Conservation (phyloP, 2,888 invertebrate genomes). For the Lissonota sp. region DNA sequence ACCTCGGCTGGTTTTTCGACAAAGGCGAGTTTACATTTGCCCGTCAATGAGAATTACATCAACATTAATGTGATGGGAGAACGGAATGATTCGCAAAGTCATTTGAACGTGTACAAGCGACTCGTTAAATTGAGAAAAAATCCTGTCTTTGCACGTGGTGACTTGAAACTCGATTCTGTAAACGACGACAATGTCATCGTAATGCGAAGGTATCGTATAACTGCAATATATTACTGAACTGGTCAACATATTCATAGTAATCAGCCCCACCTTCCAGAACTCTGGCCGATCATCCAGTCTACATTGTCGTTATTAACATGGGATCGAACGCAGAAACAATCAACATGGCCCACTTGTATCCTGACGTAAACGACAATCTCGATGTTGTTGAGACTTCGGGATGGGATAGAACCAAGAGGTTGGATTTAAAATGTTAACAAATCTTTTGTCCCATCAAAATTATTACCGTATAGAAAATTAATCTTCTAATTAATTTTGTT, state of each 20-base stretch:
- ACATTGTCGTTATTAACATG: constrained; percentile 73
- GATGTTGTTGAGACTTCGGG: constrained; percentile 61
- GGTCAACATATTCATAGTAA: too few species aligned
- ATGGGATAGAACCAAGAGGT: constrained; percentile 26
- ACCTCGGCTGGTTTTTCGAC: constrained; percentile 76
- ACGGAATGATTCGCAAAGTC: constrained; percentile 62
- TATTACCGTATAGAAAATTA: too few species aligned
- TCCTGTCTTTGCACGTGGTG: constrained; percentile 73
- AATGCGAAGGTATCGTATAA: constrained; percentile 71
- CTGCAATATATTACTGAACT: too few species aligned
- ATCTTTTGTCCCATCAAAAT: background rate
- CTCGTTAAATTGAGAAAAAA: constrained; percentile 70
- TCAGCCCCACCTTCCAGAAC: constrained; percentile 63
- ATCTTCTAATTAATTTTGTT: background rate
- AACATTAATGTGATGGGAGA: constrained; percentile 72
- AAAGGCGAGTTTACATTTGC: constrained; percentile 70
- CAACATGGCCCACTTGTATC: constrained; percentile 71
- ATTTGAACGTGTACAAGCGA: constrained; percentile 71
- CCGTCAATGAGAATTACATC: constrained; percentile 70
- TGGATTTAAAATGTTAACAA: background rate
- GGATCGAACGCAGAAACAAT: constrained; percentile 66
- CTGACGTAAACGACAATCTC: constrained; percentile 67
- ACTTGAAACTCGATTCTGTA: constrained; percentile 69
- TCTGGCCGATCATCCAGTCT: constrained; percentile 68
- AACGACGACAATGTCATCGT: constrained; percentile 73